A percentile compares a stretch with the other conserved stretches of the same genome.
Evolutionary conservation across 1,140 invertebrate species (phyloP).

Genomic region (Brachionus paranguensis): DNA sequence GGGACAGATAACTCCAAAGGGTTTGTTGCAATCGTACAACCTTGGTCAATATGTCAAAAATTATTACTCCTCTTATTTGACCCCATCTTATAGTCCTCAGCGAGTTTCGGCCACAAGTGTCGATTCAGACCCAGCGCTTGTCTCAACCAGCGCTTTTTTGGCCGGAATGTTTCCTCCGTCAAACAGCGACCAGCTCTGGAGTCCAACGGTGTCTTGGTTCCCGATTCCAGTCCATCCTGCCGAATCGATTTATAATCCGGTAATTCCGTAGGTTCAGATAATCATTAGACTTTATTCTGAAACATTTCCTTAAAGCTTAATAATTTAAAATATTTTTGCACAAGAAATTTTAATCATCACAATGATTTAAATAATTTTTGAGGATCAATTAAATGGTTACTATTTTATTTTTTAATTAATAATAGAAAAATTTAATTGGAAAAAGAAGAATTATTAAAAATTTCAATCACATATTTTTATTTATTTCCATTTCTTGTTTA

Average conservation of each 20-base stretch:
- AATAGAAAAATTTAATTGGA: too few relatives aligned
- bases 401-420: too few relatives aligned
- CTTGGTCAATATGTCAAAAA: conserved; percentile 27
- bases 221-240: conserved; percentile 31
- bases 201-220: conserved; percentile 20
- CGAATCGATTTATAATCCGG: not conserved
- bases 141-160: not conserved
- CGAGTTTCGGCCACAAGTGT: not conserved
- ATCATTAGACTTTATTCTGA: too few relatives aligned
- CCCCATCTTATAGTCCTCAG: conserved; percentile 17
- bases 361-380: too few relatives aligned
- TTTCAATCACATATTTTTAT: too few relatives aligned
- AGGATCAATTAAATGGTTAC: too few relatives aligned
- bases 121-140: not conserved
- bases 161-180: conserved; percentile 34
- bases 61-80: not conserved
- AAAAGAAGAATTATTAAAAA: too few relatives aligned
- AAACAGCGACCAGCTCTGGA: conserved; percentile 29
- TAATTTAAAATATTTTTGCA: not conserved
- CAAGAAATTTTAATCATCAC: too few relatives aligned
- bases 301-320: not conserved
- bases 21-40: not conserved
- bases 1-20: conserved; percentile 21
- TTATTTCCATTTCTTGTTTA: too few relatives aligned
- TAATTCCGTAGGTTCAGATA: not conserved